Conservation (phyloP, 2,113 vertebrate genomes). For the Ascaphus truei region DNA sequence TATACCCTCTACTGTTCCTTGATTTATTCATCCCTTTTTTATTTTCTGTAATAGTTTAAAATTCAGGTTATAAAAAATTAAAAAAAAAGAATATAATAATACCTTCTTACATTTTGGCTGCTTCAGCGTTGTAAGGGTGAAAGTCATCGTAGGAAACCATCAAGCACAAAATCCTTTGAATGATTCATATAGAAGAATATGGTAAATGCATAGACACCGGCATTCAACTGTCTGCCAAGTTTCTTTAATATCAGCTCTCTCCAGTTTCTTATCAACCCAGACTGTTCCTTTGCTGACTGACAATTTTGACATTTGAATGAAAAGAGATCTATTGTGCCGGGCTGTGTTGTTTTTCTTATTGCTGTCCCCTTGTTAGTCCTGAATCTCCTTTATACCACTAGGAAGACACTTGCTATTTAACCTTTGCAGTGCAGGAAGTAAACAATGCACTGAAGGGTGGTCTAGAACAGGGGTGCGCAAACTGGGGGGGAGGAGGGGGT, state of each 20-base stretch:
- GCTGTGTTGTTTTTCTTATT: background rate
- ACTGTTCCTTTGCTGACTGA: background rate
- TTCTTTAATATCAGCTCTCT: background rate
- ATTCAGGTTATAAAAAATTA: no score
- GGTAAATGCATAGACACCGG: background rate
- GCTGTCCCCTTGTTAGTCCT: background rate
- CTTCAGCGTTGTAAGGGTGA: no score
- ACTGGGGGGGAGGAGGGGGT: no score
- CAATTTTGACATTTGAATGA: slow-evolving; percentile 19
- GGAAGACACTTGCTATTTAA: background rate
- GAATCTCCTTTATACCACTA: no score
- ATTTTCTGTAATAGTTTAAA: no score
- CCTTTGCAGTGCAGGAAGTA: background rate
- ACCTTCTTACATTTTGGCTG: no score
- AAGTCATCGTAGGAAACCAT: background rate
- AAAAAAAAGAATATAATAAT: no score
- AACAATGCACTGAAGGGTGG: no score
- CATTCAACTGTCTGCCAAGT: background rate
- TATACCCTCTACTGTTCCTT: no score
- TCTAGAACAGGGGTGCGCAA: no score
- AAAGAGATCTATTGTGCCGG: slow-evolving; percentile 4
- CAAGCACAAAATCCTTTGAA: background rate
- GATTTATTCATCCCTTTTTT: no score
- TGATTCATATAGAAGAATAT: background rate
- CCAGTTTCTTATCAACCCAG: background rate